Evolutionary conservation across 2,888 invertebrate genomes (phyloP).

Genomic region (Erebia ligea): DNA sequence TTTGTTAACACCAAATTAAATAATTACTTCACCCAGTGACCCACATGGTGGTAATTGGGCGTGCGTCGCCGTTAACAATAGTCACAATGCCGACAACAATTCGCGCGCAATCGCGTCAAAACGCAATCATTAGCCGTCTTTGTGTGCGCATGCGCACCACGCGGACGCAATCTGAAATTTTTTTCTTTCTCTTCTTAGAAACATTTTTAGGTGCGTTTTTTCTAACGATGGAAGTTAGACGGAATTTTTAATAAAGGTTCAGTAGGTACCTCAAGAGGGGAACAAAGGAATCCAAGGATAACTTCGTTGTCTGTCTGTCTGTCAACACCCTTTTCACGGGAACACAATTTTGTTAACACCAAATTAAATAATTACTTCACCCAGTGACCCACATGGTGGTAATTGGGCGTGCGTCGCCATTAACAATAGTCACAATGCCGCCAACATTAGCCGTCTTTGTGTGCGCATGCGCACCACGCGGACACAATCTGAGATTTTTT

Average conservation of each 20-base stretch:
- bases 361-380: constrained; percentile 4
- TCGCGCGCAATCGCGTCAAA: constrained; percentile 36
- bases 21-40: constrained; percentile 2
- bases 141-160: constrained; percentile 21
- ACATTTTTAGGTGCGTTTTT: constrained; percentile 2
- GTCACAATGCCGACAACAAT: constrained; percentile 25
- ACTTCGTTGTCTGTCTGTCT: too few relatives aligned
- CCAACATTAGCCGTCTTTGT: constrained; percentile 36
- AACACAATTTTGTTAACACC: not conserved
- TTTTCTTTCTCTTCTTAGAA: not conserved
- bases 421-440: constrained; percentile 28
- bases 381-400: constrained; percentile 24
- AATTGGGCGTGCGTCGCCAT: constrained; percentile 23
- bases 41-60: constrained; percentile 31
- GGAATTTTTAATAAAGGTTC: too few relatives aligned
- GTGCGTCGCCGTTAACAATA: constrained; percentile 18
- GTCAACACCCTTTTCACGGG: too few relatives aligned
- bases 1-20: not conserved
- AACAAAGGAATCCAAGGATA: too few relatives aligned
- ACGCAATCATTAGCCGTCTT: constrained; percentile 36
- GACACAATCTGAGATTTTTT: not conserved
- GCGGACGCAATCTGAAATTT: constrained; percentile 1
- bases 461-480: constrained; percentile 8
- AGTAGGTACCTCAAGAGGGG: too few relatives aligned
- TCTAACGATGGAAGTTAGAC: not conserved